These are phyloP conservation scores for Mormoops blainvillei DNA, from an alignment of 2,113 vertebrate genomes.

Conservation along the genomic window DNA sequence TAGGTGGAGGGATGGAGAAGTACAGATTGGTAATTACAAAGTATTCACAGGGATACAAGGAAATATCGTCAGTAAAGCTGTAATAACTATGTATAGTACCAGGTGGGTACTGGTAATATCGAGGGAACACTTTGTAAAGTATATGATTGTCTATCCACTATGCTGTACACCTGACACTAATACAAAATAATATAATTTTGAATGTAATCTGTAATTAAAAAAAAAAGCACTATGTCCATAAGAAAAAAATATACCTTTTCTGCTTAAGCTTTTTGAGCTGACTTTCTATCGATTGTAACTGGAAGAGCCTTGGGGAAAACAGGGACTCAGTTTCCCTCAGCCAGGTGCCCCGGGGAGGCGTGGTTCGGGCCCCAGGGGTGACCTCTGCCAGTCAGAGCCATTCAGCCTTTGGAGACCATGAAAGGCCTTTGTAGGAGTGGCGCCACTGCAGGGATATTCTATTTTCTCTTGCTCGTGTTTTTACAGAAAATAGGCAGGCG, in stretches of 20 bases:
- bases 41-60: background rate
- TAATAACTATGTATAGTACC: background rate
- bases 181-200: background rate
- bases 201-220: background rate
- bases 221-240: background rate
- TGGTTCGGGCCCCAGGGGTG: background rate
- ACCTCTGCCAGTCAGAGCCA: background rate
- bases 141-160: background rate
- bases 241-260: background rate
- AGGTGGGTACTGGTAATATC: background rate
- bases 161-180: background rate
- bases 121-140: background rate
- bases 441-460: fast-evolving
- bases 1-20: background rate
- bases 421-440: background rate
- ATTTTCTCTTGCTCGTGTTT: background rate
- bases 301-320: background rate
- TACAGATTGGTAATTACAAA: background rate
- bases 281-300: background rate
- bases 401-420: background rate
- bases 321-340: background rate
- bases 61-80: background rate
- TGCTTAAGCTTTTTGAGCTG: background rate
- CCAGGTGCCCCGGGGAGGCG: background rate
- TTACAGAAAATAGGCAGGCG: background rate